Base-by-base conservation (phyloP, 2,113 vertebrate species). In the Leucopsar rothschildi region DNA sequence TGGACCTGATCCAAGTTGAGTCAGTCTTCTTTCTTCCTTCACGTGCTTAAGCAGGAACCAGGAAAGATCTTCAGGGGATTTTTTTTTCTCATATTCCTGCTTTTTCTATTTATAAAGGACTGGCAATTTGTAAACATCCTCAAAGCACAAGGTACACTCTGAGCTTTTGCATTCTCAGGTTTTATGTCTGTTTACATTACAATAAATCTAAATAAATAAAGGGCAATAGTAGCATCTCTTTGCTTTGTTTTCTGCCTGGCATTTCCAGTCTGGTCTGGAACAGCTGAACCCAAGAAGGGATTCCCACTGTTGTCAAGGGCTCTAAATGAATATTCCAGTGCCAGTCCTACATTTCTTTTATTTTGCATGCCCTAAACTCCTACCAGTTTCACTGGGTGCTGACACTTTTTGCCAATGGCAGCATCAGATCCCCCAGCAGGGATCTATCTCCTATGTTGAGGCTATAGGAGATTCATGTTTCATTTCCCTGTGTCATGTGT, bases 181-280 rank as follows among this genome's bases (percentile, higher is more conserved):
- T 93, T 93, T 65, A 39, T 50, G 10, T 72, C 69, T 95, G 55
- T 89, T 93, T 96, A 78, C 29, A 37, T 21, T 87, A 61, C 39
- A 71, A 10, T 78, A 88, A 69, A 29, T 52, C 63, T 81, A 87
- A 93, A 93, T 70, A 79, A 93, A 86, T 28, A 47, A 86, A 82
- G 55, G 45, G 19, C 39, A 77, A 59, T 52, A 70, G 44, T 70
- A 78, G 22, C 39, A 73, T 88, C 68, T 52, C 79, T 55, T 45
- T 63, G 65, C n/a, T 83, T 86, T 86, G 28, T 80, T 92, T 91
- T 73, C 79, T 95, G 79, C 27, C 71, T 96, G 79, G 31, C 28
- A 92, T 91, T 94, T 92, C 82, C 56, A 87, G 40, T 77, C 60
- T 86, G 52, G 11, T 75, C 63, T 49, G 59, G 63, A 89, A 70